phyloP scores from a whole-genome alignment of 2,888 invertebrate genomes.

The Icerya purchasi region DNA sequence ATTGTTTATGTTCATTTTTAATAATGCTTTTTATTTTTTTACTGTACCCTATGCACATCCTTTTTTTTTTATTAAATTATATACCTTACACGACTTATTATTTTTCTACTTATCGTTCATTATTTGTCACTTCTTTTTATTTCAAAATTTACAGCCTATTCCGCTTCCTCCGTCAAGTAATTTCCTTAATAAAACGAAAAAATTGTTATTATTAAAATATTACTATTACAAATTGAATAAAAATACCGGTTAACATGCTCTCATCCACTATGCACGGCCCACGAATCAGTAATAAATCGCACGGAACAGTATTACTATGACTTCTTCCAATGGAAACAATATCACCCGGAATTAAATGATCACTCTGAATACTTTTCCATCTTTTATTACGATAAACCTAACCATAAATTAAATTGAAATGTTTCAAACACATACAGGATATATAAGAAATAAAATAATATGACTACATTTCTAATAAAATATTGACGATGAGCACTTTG shows the following conservation, averaged over 20 bases:
- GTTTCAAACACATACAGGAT: neutral
- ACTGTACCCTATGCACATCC: no score
- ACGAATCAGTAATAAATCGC: constrained; percentile 78
- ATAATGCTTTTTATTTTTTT: no score
- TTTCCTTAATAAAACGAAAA: neutral
- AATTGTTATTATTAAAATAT: neutral
- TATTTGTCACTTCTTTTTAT: no score
- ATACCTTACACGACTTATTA: no score
- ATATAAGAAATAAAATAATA: neutral
- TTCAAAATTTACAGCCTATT: no score
- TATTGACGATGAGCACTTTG: no score
- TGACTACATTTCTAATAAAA: neutral
- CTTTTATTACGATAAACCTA: constrained; percentile 73
- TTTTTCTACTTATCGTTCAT: no score
- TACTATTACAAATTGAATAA: constrained; percentile 7
- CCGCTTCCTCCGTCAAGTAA: no score
- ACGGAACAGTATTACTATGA: constrained; percentile 74
- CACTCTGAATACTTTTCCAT: constrained; percentile 67
- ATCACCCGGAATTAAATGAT: constrained; percentile 87
- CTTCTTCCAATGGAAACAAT: constrained; percentile 82
- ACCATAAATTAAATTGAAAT: no score
- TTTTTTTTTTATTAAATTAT: no score
- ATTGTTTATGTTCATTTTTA: no score
- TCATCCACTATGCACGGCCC: constrained; percentile 98
- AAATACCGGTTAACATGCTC: constrained; percentile 79